These are phyloP conservation scores for Diarsia dahlii DNA, from an alignment of 2,888 invertebrate genomes.

Conservation along the genomic window DNA sequence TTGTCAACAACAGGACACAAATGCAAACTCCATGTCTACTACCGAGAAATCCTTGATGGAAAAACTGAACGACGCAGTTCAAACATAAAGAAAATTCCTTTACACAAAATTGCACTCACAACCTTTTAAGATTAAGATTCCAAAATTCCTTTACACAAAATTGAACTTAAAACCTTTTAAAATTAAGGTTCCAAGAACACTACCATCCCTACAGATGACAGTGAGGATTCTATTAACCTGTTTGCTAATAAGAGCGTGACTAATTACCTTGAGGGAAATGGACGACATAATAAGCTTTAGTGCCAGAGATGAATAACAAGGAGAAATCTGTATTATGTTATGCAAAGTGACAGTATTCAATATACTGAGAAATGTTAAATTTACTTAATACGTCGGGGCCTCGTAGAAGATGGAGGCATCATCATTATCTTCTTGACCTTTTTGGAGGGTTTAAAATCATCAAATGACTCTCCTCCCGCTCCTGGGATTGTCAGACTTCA, in stretches of 20 bases:
- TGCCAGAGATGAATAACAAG: neutral
- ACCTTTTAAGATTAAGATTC: conserved; percentile 3
- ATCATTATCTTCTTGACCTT: no score
- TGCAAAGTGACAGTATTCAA: neutral
- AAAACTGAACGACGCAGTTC: neutral
- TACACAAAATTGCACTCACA: neutral
- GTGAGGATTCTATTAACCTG: conserved; percentile 12
- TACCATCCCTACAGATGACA: neutral
- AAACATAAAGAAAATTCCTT: neutral
- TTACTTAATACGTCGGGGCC: no score
- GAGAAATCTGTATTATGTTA: conserved; percentile 1
- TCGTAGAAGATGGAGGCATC: no score
- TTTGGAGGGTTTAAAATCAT: no score
- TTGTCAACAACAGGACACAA: neutral
- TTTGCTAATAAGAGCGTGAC: conserved; percentile 30
- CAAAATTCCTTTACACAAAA: neutral
- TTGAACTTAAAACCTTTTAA: neutral
- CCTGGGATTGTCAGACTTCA: no score
- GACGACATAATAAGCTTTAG: conserved; percentile 21
- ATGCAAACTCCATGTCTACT: neutral
- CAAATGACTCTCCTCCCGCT: no score
- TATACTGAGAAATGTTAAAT: neutral
- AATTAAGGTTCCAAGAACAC: conserved; percentile 6
- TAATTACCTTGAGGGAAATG: conserved; percentile 34
- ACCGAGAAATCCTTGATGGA: neutral